A percentile compares a stretch with the other conserved stretches of the same genome.
These are phyloP conservation scores for Scaptomyza reducta DNA, from an alignment of 2,888 invertebrate genomes.

Conservation along the genomic window DNA sequence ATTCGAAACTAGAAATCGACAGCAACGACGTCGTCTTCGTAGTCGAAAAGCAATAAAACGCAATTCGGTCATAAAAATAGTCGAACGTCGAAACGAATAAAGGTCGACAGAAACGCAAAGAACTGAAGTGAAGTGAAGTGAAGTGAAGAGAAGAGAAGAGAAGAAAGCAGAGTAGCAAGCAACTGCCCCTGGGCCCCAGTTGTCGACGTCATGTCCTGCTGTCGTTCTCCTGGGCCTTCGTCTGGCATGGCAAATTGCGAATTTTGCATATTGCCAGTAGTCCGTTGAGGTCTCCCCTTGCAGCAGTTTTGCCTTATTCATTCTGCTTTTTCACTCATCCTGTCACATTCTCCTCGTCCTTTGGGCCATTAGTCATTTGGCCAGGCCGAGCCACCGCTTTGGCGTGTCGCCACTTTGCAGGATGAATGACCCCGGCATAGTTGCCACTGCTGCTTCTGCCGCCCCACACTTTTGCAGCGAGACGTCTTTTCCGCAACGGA, in stretches of 20 bases:
- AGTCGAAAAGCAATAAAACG: constrained; percentile 75
- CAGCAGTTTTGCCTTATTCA: constrained; percentile 40
- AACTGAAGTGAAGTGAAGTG: constrained; percentile 1
- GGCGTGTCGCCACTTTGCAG: constrained; percentile 78
- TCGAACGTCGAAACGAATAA: constrained; percentile 63
- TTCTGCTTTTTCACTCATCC: constrained; percentile 26
- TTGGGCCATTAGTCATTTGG: constrained; percentile 70
- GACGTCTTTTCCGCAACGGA: constrained; percentile 50
- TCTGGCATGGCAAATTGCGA: constrained; percentile 75
- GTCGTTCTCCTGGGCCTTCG: constrained; percentile 21
- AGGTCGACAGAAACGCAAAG: constrained; percentile 29
- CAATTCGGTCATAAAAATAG: constrained; percentile 81
- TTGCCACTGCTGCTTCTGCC: constrained; percentile 10
- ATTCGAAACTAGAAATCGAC: constrained; percentile 44
- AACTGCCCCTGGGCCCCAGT: constrained; percentile 35
- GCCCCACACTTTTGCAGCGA: neutral
- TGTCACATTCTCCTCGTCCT: constrained; percentile 6
- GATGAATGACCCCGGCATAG: constrained; percentile 75
- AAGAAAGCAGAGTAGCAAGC: constrained; percentile 18
- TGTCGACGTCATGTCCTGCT: constrained; percentile 24
- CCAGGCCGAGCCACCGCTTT: constrained; percentile 57
- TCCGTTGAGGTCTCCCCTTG: constrained; percentile 25
- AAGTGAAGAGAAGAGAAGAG: constrained; percentile 1
- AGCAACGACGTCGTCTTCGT: constrained; percentile 7
- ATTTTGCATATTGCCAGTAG: constrained; percentile 76